A percentile compares a stretch with the other conserved stretches of the same genome.
These are phyloP conservation scores for Epirrhoe alternata DNA, from an alignment of 2,888 invertebrate species.

Conservation along the genomic window DNA sequence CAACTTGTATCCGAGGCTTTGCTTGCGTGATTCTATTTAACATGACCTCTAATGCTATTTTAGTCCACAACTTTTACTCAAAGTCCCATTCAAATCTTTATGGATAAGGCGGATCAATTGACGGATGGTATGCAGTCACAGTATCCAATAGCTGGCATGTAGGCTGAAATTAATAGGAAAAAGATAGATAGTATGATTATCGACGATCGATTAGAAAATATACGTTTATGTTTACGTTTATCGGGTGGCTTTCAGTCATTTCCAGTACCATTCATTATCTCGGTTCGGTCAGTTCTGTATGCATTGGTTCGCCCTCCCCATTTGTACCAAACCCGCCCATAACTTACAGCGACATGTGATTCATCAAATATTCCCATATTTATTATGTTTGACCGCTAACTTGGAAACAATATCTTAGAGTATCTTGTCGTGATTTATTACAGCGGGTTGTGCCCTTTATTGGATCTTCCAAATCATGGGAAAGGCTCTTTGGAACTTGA, in stretches of 20 bases:
- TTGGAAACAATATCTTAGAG: constrained; percentile 41
- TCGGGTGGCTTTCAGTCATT: neutral
- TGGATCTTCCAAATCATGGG: neutral
- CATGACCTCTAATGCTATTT: too few species aligned
- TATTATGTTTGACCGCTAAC: constrained; percentile 56
- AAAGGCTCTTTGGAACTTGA: neutral
- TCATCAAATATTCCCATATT: constrained; percentile 63
- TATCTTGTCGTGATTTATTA: constrained; percentile 28
- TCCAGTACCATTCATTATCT: constrained; percentile 34
- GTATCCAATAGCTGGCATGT: too few species aligned
- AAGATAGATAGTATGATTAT: too few species aligned
- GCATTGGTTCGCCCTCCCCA: constrained; percentile 63
- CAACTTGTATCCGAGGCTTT: too few species aligned
- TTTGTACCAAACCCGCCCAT: constrained; percentile 64
- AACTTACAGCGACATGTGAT: constrained; percentile 66
- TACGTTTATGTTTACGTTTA: too few species aligned
- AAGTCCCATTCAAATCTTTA: too few species aligned
- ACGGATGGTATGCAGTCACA: too few species aligned
- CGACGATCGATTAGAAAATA: too few species aligned
- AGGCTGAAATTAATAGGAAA: too few species aligned
- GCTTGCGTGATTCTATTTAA: too few species aligned
- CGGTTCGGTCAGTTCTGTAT: constrained; percentile 57
- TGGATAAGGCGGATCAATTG: too few species aligned
- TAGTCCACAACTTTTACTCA: too few species aligned
- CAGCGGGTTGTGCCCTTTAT: constrained; percentile 2